These are phyloP conservation scores for Thinocorus orbignyianus DNA, from an alignment of 2,113 vertebrate genomes.

Conservation along the genomic window DNA sequence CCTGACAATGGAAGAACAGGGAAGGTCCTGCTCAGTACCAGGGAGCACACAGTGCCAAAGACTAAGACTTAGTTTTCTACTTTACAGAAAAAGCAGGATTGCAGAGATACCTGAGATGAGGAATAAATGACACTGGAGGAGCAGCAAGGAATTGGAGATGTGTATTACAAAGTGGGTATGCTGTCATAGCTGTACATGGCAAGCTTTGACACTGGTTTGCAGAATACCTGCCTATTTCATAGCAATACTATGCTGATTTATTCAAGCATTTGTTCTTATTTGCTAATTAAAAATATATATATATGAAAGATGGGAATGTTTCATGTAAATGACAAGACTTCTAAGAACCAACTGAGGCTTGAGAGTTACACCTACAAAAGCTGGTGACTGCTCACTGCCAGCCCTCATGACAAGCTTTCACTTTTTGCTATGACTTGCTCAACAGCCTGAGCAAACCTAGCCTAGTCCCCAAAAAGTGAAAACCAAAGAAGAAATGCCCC, in stretches of 20 bases:
- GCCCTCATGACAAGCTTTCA: background rate
- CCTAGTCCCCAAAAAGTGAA: background rate
- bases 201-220: background rate
- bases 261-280: background rate
- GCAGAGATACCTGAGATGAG: background rate
- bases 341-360: background rate
- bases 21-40: background rate
- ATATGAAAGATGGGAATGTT: background rate
- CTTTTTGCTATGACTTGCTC: background rate
- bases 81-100: background rate
- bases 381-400: background rate
- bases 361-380: background rate
- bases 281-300: background rate
- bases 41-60: background rate
- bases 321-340: background rate
- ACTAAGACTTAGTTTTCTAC: background rate
- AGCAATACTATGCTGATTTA: background rate
- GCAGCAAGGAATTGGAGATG: background rate
- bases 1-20: background rate
- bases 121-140: background rate
- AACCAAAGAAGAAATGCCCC: background rate
- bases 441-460: background rate
- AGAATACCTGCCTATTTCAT: background rate
- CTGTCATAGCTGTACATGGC: background rate
- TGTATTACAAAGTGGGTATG: background rate